Percentiles rank a stretch among this genome's conserved stretches.
These are phyloP conservation scores for Melierax canorus DNA, from an alignment of 2,113 vertebrate species.

Conservation along the genomic window DNA sequence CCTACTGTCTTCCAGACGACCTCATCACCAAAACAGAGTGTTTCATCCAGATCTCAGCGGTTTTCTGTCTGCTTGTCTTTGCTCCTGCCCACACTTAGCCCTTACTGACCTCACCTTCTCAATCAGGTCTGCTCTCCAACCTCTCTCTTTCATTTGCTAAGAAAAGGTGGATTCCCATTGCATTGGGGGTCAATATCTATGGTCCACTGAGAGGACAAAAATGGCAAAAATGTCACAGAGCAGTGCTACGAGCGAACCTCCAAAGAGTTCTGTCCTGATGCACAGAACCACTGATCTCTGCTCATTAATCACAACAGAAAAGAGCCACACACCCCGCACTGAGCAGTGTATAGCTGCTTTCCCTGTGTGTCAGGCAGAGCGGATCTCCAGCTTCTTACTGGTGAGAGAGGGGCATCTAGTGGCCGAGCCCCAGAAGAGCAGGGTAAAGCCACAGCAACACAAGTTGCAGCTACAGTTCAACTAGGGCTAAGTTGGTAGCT, in stretches of 20 bases:
- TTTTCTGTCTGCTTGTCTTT: neutral
- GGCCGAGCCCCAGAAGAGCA: neutral
- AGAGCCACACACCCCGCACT: rapidly evolving
- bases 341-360: rapidly evolving
- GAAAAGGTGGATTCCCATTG: neutral
- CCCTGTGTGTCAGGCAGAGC: neutral
- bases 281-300: neutral
- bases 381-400: neutral
- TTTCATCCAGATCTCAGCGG: neutral
- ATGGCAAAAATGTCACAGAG: neutral
- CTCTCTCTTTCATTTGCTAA: neutral
- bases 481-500: rapidly evolving
- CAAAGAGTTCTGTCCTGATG: neutral
- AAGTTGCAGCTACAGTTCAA: rapidly evolving
- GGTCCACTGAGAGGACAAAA: neutral
- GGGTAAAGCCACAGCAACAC: neutral
- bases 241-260: neutral
- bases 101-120: neutral
- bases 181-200: rapidly evolving
- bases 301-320: neutral
- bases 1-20: neutral
- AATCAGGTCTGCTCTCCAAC: neutral
- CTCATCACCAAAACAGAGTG: neutral
- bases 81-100: neutral
- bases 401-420: slow-evolving; percentile 11